phyloP scores from a whole-genome alignment of 2,797 vertebrate species.

The Crocidura indochinensis region DNA sequence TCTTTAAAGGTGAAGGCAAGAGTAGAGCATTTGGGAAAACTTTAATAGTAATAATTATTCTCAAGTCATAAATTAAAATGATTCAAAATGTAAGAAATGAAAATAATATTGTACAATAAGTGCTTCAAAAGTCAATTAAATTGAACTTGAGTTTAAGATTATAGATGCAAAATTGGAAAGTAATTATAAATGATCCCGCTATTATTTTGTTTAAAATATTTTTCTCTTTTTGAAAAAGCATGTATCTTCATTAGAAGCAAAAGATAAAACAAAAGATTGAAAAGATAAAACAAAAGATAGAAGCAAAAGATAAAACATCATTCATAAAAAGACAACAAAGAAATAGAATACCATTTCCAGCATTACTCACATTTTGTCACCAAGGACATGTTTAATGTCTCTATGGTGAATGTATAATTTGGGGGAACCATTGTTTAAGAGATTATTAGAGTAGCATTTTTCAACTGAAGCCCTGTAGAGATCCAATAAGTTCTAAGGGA shows the following conservation, averaged over 20 bases:
- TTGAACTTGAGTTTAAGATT: background rate
- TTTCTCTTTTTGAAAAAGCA: slow-evolving; percentile 18
- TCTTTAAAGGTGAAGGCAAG: background rate
- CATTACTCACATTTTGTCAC: background rate
- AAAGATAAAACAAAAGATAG: too few species aligned
- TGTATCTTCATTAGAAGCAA: background rate
- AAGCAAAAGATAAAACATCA: background rate
- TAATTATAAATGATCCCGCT: slow-evolving; percentile 1
- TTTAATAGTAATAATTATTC: background rate
- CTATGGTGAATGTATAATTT: background rate
- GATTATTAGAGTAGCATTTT: too few species aligned
- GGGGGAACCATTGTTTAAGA: background rate
- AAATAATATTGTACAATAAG: background rate
- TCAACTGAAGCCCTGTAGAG: too few species aligned
- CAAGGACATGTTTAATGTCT: background rate
- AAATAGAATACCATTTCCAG: background rate
- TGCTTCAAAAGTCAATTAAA: background rate
- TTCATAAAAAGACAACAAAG: slow-evolving; percentile 22
- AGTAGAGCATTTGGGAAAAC: slow-evolving; percentile 5
- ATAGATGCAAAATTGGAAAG: background rate
- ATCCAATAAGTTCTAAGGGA: too few species aligned
- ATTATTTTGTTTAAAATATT: background rate
- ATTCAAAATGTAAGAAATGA: background rate
- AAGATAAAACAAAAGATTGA: background rate
- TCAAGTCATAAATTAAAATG: slow-evolving; percentile 10